A percentile compares a stretch with the other conserved stretches of the same genome.
Conservation (phyloP, 1,140 invertebrate species). For the Diorhabda sublineata region DNA sequence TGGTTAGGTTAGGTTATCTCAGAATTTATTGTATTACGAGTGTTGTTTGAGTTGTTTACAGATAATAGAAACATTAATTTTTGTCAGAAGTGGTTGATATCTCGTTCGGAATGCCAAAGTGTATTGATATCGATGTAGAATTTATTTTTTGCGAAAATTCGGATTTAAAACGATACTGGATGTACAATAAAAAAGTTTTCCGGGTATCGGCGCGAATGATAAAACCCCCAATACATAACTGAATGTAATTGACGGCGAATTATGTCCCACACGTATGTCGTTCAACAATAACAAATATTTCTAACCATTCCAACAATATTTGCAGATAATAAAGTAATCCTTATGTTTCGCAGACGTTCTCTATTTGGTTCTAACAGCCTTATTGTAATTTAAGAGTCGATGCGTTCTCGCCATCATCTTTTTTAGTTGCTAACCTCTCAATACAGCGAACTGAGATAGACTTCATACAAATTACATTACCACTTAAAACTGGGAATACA, state of each 20-base stretch:
- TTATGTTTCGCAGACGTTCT: slow-evolving; percentile 33
- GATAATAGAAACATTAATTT: no score
- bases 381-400: slow-evolving; percentile 29
- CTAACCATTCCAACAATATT: not conserved
- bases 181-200: no score
- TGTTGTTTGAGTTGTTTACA: no score
- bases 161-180: no score
- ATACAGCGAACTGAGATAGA: slow-evolving; percentile 27
- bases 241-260: not conserved
- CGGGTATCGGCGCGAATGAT: no score
- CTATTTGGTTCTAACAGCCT: slow-evolving; percentile 33
- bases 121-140: no score
- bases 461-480: slow-evolving; percentile 34
- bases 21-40: no score
- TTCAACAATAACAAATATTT: not conserved
- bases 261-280: slow-evolving; percentile 1
- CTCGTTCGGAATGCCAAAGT: no score
- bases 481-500: slow-evolving; percentile 25
- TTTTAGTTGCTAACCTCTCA: slow-evolving; percentile 27
- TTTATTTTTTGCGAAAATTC: no score
- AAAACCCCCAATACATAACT: no score
- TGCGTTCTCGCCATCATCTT: slow-evolving; percentile 20
- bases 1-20: no score
- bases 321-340: slow-evolving; percentile 32
- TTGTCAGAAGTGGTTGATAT: no score